Base-by-base conservation (phyloP, 30 jellyfish, hydroid and myxozoan genomes). In the Morbakka virulenta region DNA sequence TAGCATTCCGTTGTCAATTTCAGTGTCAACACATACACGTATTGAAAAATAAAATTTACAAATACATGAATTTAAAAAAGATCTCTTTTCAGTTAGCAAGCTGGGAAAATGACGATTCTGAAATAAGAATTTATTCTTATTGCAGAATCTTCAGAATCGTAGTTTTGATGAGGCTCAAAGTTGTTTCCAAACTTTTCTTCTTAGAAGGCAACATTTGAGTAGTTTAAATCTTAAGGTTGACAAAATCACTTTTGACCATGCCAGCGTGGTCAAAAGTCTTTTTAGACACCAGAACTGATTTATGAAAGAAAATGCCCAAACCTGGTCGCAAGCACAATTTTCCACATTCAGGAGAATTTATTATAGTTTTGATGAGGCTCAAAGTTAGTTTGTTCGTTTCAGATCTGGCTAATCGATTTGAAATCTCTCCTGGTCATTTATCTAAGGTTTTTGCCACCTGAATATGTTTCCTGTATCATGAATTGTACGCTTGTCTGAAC, bases 261-360 rank as follows among this genome's bases (percentile, higher is more conserved):
- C 50, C 67, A 85, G 90, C 25, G 50, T 4, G 90, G 90, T n/a
- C n/a, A n/a, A n/a, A n/a, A n/a, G n/a, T n/a, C n/a, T n/a, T n/a
- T n/a, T n/a, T n/a, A n/a, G n/a, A n/a, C n/a, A n/a, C n/a, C n/a
- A n/a, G n/a, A n/a, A n/a, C n/a, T n/a, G n/a, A n/a, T n/a, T n/a
- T n/a, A n/a, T n/a, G n/a, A n/a, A n/a, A n/a, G n/a, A n/a, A n/a
- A n/a, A n/a, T n/a, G n/a, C 49, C 86, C 35, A 79, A 66, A 28
- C 78, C 28, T 65, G 84, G 86, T 32, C 86, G 78, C 31, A 79
- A 79, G 48, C 90, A 85, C 12, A 14, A 62, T 20, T 64, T 66
- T 25, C 35, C 90, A 26, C 50, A 53, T 3, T 69, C 67, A 26
- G 90, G 48, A 53, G 86, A 79, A 24, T 79, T 79, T 68, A 33